phyloP scores from a whole-genome alignment of 2,797 vertebrate genomes.

The Tapirus indicus region DNA sequence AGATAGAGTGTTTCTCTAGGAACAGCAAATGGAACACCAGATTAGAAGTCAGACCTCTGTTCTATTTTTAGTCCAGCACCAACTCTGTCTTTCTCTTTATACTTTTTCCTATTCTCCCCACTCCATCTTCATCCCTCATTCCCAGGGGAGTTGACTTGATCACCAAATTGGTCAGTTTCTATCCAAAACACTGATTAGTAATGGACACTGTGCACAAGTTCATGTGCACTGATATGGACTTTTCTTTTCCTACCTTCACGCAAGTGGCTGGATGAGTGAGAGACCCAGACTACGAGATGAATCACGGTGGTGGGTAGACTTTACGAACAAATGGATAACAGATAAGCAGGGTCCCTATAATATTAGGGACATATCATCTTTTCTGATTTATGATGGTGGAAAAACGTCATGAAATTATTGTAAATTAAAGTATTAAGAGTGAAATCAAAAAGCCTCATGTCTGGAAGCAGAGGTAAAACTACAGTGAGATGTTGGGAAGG shows the following conservation, averaged over 20 bases:
- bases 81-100: background rate
- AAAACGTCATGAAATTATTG: background rate
- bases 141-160: background rate
- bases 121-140: background rate
- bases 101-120: no score
- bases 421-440: background rate
- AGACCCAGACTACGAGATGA: background rate
- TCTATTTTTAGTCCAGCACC: background rate
- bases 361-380: background rate
- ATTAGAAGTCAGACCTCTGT: background rate
- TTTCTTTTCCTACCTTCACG: background rate
- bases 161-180: background rate
- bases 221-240: rapidly evolving
- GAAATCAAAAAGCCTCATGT: background rate
- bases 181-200: background rate
- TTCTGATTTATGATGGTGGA: background rate
- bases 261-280: background rate
- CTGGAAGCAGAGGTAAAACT: background rate
- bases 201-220: background rate
- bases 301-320: no score
- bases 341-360: background rate
- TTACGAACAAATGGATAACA: background rate
- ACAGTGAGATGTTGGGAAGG: background rate
- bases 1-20: background rate
- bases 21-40: background rate